These are phyloP conservation scores for Nothobranchius kuhntae DNA, from an alignment of 2,113 vertebrate species.

Conservation along the genomic window DNA sequence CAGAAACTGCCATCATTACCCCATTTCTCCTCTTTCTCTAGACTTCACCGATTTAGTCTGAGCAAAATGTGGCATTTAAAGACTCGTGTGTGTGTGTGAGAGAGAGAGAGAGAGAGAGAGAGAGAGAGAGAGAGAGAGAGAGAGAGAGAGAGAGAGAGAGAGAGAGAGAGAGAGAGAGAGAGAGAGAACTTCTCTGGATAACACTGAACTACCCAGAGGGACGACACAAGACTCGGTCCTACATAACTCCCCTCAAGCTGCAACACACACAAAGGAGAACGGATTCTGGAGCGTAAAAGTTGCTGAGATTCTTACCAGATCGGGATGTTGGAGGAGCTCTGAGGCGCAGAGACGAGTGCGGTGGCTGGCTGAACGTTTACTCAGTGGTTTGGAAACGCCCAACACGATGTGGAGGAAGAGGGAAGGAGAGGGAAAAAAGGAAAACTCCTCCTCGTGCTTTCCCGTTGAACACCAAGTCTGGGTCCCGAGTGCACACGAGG, in stretches of 20 bases:
- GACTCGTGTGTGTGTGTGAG: too few species aligned
- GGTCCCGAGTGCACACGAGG: background rate
- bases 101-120: too few species aligned
- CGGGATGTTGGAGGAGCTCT: background rate
- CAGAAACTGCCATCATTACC: constrained; percentile 18
- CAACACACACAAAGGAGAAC: background rate
- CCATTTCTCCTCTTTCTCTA: background rate
- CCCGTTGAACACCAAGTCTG: background rate
- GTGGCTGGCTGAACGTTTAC: constrained; percentile 21
- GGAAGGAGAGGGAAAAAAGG: constrained; percentile 19
- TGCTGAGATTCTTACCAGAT: constrained; percentile 25
- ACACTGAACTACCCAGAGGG: too few species aligned
- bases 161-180: too few species aligned
- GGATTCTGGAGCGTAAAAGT: background rate
- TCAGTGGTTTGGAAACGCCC: constrained; percentile 60
- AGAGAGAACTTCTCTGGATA: too few species aligned
- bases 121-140: too few species aligned
- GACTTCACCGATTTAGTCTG: background rate
- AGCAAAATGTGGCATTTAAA: background rate
- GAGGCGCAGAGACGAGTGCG: background rate
- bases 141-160: too few species aligned
- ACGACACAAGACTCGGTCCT: too few species aligned
- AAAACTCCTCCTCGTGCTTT: background rate
- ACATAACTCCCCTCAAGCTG: background rate
- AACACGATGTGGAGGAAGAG: constrained; percentile 18